Base-by-base conservation (phyloP, 2,888 invertebrate genomes). In the Brachylomia viminalis region DNA sequence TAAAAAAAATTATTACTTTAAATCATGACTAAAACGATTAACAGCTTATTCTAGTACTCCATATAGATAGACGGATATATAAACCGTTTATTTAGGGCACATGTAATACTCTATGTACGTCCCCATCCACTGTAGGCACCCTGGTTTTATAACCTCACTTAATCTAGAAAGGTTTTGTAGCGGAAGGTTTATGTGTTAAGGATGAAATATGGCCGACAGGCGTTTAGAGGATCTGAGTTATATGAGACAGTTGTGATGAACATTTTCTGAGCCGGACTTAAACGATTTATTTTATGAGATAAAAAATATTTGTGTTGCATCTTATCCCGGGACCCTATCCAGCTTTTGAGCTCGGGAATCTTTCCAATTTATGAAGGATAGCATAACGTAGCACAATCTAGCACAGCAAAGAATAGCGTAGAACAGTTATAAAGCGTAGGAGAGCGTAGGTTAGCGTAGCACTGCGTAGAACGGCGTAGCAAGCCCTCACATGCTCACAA, bases 191-290 rank as follows among this genome's bases (percentile, higher is more conserved):
- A 78, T 61, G 61, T 38, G 11, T 27, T 59, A 72, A 45, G 38
- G 30, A 69, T 64, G n/a, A 68, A 75, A 61, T 54, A 71, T 73
- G 71, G 17, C 59, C 30, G 72, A 52, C n/a, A 74, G 38, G 30
- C 84, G 42, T 62, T 72, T 59, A 75, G 59, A 56, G 30, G 15
- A 45, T 30, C 13, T 20, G 38, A n/a, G 59, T 77, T 84, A 78
- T 84, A 83, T 67, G 83, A 86, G 72, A 33, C 62, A 75, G 70
- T 33, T 83, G 67, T 54, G 72, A 76, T 70, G 66, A 70, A 56
- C 58, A 54, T 33, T 61, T 61, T 4, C 20, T 64, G 45, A 71
- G 54, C 11, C 20, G 33, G 30, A 23, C 42, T 59, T 67, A 52
- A 67, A 72, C 47, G 59, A 61, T 70, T 85, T 84, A 64, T 73